Base-by-base conservation (phyloP, 2,888 invertebrate species). In the Onthophagus sagittarius region DNA sequence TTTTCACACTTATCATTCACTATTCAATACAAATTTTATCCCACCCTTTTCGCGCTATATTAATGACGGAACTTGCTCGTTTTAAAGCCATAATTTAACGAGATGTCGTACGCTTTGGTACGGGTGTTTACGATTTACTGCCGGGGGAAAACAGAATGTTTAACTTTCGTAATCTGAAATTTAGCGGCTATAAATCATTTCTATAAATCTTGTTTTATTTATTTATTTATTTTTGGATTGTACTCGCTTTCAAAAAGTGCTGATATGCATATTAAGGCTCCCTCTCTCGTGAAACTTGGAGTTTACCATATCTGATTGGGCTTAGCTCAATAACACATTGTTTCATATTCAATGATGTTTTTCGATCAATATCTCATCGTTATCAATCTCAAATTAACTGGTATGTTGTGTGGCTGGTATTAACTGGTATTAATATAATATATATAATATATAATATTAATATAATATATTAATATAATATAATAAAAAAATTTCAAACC, bases 81-180 rank as follows among this genome's bases (percentile, higher is more conserved):
- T 53, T 53, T 7, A 53, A 11, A 23, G 11, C 11, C 39, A 53
- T 53, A 53, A 9, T 4, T 53, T 53, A 53, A 53, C 7, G 39
- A 11, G 39, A 11, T 2, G 5, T 7, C 39, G 11, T 53, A 53
- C 5, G 39, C 39, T 53, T 2, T 2, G 39, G 23, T 23, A 53
- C 72, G 73, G 71, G 73, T 73, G 75, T 73, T 77, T 76, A 73
- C 76, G 67, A 67, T 67, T 67, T 67, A 67, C 32, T 15, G 23
- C 32, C 23, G 31, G 2, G 2, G n/a, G 67, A 67, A 67, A 67
- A 67, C 67, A 67, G n/a, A 31, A 23, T 32, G 67, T 32, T 32
- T 67, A 67, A 67, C 67, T 67, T 67, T 23, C 31, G 67, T 23
- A 67, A 67, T 67, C 67, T 67, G 67, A 67, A 67, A 67, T 67